A percentile compares a stretch with the other conserved stretches of the same genome.
Evolutionary conservation across 2,113 vertebrate species (phyloP).

Genomic region (Lepisosteus oculatus): DNA sequence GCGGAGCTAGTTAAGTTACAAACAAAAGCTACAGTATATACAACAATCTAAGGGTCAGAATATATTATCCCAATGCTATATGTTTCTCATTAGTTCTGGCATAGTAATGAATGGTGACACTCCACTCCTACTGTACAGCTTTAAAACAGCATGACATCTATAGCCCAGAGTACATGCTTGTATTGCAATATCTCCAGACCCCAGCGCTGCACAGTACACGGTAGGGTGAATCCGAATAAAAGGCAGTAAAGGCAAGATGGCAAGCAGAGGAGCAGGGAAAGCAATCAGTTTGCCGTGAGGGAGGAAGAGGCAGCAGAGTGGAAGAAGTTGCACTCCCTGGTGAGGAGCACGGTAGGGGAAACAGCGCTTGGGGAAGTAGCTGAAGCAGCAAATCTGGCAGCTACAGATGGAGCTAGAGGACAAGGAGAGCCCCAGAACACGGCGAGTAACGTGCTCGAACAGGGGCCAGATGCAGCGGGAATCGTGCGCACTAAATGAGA

Average conservation of each 20-base stretch:
- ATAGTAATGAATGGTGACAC: neutral
- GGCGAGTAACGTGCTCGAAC: neutral
- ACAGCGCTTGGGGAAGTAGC: neutral
- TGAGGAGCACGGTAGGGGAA: neutral
- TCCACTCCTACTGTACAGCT: too few species aligned
- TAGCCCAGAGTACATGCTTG: too few species aligned
- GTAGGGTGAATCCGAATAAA: neutral
- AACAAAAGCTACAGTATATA: too few species aligned
- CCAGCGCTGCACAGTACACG: neutral
- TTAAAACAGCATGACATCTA: too few species aligned
- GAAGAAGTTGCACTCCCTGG: neutral
- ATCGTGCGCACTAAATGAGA: neutral
- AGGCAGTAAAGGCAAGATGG: too few species aligned
- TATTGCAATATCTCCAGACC: neutral
- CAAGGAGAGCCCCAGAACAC: neutral
- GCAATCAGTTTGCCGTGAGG: too few species aligned
- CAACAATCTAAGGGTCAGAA: too few species aligned
- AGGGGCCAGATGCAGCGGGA: neutral
- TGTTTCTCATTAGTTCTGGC: too few species aligned
- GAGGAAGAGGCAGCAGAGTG: too few species aligned
- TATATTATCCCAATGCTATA: too few species aligned
- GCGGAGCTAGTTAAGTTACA: too few species aligned
- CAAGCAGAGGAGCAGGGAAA: too few species aligned
- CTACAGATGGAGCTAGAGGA: constrained; percentile 9
- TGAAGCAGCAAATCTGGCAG: constrained; percentile 16